Base-by-base conservation (phyloP, 2,113 vertebrate genomes). In the Boleophthalmus pectinirostris region DNA sequence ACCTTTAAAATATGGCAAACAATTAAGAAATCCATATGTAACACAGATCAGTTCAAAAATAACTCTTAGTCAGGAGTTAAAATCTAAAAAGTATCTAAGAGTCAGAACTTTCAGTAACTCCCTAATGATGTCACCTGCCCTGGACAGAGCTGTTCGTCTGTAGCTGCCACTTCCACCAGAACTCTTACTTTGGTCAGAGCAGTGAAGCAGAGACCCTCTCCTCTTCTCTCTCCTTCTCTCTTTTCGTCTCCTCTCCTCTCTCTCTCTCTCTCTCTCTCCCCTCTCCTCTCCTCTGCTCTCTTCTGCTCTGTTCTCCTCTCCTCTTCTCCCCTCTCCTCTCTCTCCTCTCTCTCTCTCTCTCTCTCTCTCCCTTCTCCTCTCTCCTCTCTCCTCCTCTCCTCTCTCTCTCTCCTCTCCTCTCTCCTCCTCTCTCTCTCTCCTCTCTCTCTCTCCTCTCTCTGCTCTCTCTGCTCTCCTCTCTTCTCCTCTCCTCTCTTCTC, bases 181-280 rank as follows among this genome's bases (percentile, higher is more conserved):
- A 29, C 29, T 4, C 4, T 70, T 49, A 66, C 14, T 70, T 60
- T 81, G 78, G 65, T 61, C 66, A 49, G 76, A 33, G 49, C 20
- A 66, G 13, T 71, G 81, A 70, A 79, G 81, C 76, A 21, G 81
- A 69, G 53, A 67, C 47, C 58, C 60, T 67, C 25, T 20, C 65
- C 29, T 29, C 29, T 29, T 4, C 4, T 29, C 29, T 29, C 4
- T 4, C 4, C 2, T 4, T 2, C 29, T 68, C 53, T 45, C 47
- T 61, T n/a, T n/a, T n/a, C n/a, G n/a, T 43, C 38, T 43, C 1
- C 14, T 5, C 7, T 68, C 66, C 66, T 64, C 75, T 56, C 60
- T 75, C 65, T 35, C 29, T 29, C 29, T 29, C 29, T 29, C n/a
- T 29, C 29, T 29, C 4, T n/a, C 29, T 29, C 2, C 29, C 2